phyloP scores from a whole-genome alignment of 2,113 vertebrate genomes.

The Myocastor coypus region DNA sequence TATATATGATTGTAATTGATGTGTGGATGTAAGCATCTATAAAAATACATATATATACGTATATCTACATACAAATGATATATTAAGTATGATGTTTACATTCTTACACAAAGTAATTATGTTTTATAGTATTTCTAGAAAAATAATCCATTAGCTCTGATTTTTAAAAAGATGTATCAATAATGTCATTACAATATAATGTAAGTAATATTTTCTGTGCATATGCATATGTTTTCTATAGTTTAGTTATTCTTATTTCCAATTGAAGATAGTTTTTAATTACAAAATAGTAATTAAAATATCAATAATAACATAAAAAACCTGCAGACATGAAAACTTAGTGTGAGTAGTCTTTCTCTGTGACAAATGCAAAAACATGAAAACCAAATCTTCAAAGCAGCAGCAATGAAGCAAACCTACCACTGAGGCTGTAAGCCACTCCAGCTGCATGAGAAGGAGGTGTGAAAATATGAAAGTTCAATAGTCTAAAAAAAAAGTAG shows the following conservation, averaged over 20 bases:
- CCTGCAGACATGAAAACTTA: background rate
- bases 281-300: slow-evolving; percentile 38
- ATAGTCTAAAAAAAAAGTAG: slow-evolving; percentile 85
- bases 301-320: slow-evolving; percentile 53
- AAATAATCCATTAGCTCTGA: background rate
- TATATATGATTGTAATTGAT: background rate
- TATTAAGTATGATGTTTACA: background rate
- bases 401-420: slow-evolving; percentile 85
- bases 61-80: background rate
- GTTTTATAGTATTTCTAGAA: background rate
- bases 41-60: background rate
- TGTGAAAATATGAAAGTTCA: slow-evolving; percentile 90
- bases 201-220: background rate
- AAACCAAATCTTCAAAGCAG: slow-evolving; percentile 73
- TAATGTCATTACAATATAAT: background rate
- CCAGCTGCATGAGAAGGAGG: slow-evolving; percentile 87
- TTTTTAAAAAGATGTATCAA: background rate
- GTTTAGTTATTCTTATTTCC: background rate
- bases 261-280: slow-evolving; percentile 33
- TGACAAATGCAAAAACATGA: slow-evolving; percentile 81
- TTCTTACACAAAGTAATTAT: background rate
- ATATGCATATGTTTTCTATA: background rate
- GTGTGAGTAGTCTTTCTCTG: slow-evolving; percentile 71
- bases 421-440: slow-evolving; percentile 84
- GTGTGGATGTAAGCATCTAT: background rate